These are phyloP conservation scores for Oceanodroma tethys DNA, from an alignment of 2,113 vertebrate genomes.

Conservation along the genomic window DNA sequence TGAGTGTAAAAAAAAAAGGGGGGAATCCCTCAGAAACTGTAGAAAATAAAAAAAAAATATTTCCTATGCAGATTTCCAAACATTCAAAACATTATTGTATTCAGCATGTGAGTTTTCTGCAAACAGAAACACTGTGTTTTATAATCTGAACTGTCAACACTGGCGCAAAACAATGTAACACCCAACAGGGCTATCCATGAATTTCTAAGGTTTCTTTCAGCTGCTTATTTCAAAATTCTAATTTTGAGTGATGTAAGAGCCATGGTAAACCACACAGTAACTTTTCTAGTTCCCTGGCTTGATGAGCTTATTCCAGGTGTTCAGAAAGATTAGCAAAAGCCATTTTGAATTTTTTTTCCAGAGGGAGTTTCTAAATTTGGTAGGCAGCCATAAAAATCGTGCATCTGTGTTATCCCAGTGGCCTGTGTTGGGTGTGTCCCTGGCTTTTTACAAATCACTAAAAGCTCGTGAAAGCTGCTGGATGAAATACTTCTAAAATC, in stretches of 20 bases:
- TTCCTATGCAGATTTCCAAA: not conserved
- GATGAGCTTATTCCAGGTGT: slow-evolving; percentile 33
- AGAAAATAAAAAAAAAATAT: not conserved
- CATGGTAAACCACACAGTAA: not conserved
- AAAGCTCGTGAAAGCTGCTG: not conserved
- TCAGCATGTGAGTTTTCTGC: not conserved
- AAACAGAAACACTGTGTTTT: not conserved
- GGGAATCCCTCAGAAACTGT: not conserved
- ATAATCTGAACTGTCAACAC: not conserved
- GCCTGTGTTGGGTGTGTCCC: not conserved
- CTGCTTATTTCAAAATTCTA: not conserved
- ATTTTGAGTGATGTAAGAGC: not conserved
- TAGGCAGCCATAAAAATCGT: not conserved
- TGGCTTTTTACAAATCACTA: not conserved
- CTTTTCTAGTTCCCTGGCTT: not conserved
- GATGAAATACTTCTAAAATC: not conserved
- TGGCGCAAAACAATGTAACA: not conserved
- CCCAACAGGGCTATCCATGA: not conserved
- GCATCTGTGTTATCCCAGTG: slow-evolving; percentile 16
- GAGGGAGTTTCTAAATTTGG: slow-evolving; percentile 24
- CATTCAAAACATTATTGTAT: not conserved
- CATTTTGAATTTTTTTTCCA: slow-evolving; percentile 23
- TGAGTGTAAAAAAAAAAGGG: not conserved
- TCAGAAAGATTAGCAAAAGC: slow-evolving; percentile 34
- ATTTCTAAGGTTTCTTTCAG: slow-evolving; percentile 11